Evolutionary conservation across 2,797 vertebrate species (phyloP).

Genomic region (Simalia tracyae): DNA sequence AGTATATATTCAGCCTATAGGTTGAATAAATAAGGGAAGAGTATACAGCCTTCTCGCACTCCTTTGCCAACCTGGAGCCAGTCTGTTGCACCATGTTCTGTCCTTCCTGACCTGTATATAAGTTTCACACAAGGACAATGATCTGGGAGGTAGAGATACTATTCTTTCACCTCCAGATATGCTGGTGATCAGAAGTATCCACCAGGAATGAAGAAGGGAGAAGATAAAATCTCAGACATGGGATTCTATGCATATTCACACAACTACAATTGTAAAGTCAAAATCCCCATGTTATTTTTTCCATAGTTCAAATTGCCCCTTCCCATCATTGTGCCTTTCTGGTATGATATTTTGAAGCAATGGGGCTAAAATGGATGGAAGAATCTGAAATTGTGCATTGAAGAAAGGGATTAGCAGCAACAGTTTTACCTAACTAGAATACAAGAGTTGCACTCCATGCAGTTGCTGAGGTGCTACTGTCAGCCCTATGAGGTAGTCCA

Average conservation of each 20-base stretch:
- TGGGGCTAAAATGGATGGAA: not conserved
- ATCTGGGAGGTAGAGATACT: not conserved
- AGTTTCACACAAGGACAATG: too few relatives aligned
- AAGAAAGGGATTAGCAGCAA: rapidly evolving
- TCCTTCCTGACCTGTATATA: too few relatives aligned
- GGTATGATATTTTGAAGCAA: not conserved
- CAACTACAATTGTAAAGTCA: slow-evolving; percentile 15
- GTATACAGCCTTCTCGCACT: too few relatives aligned
- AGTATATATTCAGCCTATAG: too few relatives aligned
- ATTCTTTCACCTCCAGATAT: not conserved
- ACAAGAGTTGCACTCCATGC: rapidly evolving
- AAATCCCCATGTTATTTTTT: slow-evolving; percentile 30
- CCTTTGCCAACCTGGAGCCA: too few relatives aligned
- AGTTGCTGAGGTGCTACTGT: not conserved
- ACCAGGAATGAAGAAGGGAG: too few relatives aligned
- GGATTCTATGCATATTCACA: not conserved
- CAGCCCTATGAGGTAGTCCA: too few relatives aligned
- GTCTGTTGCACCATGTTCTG: too few relatives aligned
- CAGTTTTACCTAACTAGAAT: rapidly evolving
- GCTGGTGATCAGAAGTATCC: not conserved
- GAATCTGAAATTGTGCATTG: not conserved
- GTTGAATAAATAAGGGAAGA: too few relatives aligned
- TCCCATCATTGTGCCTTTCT: slow-evolving; percentile 30
- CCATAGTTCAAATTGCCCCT: slow-evolving; percentile 24
- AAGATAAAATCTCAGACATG: too few relatives aligned